These are phyloP conservation scores for Epinephelus coioides DNA, from an alignment of 2,797 vertebrate species.

Conservation along the genomic window DNA sequence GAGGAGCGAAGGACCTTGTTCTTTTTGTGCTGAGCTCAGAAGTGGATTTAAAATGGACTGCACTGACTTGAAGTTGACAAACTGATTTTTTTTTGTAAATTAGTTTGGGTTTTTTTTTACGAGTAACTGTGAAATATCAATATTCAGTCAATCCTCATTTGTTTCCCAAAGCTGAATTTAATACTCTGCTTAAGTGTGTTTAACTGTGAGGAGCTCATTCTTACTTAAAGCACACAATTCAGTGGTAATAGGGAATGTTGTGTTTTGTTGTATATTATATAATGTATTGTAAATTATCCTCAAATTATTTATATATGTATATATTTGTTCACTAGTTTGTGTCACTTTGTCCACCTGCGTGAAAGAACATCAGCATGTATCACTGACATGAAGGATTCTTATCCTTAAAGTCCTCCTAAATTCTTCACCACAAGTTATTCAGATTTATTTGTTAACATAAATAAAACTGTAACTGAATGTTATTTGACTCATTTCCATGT, in stretches of 20 bases:
- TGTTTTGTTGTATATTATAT: background rate
- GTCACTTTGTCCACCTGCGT: background rate
- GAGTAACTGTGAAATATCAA: background rate
- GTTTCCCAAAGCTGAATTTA: background rate
- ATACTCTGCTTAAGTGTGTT: too few species aligned
- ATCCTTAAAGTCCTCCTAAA: background rate
- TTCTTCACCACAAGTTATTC: background rate
- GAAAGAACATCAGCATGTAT: background rate
- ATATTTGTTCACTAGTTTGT: background rate
- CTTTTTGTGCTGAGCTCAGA: background rate
- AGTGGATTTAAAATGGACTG: background rate
- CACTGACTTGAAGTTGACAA: background rate
- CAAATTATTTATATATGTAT: background rate
- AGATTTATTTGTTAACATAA: constrained; percentile 1
- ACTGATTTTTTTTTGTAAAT: background rate
- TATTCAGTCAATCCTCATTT: background rate
- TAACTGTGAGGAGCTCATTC: background rate
- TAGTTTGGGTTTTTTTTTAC: background rate
- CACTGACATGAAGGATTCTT: background rate
- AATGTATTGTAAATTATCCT: background rate
- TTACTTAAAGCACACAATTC: background rate
- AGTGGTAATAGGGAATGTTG: background rate
- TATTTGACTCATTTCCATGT: background rate
- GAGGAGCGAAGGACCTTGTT: background rate
- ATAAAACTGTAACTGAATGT: background rate